These are phyloP conservation scores for Allolobophora icterica DNA, from an alignment of 2,888 invertebrate species.

Conservation along the genomic window DNA sequence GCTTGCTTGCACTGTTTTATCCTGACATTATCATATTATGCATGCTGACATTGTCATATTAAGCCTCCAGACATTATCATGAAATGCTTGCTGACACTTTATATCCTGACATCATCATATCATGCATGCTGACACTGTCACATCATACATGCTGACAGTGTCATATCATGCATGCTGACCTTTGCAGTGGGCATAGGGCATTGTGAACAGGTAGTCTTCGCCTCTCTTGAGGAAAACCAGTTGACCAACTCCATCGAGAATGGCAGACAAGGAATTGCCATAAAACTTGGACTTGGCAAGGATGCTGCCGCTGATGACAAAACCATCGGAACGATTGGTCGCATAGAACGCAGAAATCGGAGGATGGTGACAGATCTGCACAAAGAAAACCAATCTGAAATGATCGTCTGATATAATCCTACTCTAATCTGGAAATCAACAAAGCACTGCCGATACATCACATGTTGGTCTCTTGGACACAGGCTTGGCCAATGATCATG, in stretches of 20 bases:
- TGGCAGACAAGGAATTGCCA: slow-evolving; percentile 91
- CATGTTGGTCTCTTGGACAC: no score
- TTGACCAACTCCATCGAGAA: slow-evolving; percentile 85
- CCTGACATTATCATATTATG: not conserved
- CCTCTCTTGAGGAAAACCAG: slow-evolving; percentile 83
- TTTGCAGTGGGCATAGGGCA: slow-evolving; percentile 95
- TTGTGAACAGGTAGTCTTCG: slow-evolving; percentile 86
- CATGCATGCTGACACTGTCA: not conserved
- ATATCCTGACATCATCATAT: no score
- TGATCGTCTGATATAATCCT: no score
- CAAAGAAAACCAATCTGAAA: slow-evolving; percentile 36
- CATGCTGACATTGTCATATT: not conserved
- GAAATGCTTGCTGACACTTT: no score
- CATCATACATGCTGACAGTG: not conserved
- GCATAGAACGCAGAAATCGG: slow-evolving; percentile 91
- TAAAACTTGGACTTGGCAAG: slow-evolving; percentile 93
- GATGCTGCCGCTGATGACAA: slow-evolving; percentile 86
- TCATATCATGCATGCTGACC: slow-evolving; percentile 49
- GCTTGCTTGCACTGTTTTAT: not conserved
- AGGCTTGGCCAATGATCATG: no score
- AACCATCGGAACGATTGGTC: slow-evolving; percentile 86
- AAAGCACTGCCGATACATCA: no score
- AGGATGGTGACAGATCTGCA: slow-evolving; percentile 87
- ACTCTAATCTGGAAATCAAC: no score
- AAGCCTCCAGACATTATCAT: no score